These are phyloP conservation scores for Peromyscus polionotus DNA, from an alignment of 2,113 vertebrate genomes.

Conservation along the genomic window DNA sequence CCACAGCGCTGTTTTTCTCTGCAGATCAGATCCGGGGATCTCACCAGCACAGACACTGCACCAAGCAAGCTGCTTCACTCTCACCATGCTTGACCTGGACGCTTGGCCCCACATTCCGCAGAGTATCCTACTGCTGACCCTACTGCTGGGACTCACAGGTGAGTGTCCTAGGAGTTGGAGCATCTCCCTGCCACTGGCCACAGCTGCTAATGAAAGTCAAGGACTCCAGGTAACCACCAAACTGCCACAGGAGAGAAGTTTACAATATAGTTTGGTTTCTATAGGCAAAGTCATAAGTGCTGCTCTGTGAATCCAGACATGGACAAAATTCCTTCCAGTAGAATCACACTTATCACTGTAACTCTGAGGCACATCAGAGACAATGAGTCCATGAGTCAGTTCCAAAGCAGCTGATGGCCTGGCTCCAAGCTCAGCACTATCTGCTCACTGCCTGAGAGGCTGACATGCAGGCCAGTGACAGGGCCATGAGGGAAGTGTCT, in stretches of 20 bases:
- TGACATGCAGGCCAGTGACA: not conserved
- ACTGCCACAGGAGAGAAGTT: too few relatives aligned
- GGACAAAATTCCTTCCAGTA: too few relatives aligned
- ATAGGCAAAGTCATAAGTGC: too few relatives aligned
- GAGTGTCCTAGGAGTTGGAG: not conserved
- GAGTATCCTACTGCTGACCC: not conserved
- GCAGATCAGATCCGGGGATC: not conserved
- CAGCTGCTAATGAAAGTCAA: not conserved
- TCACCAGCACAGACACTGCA: not conserved
- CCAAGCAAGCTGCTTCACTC: not conserved
- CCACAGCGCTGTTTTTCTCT: not conserved
- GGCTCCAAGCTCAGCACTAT: not conserved
- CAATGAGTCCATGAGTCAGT: too few relatives aligned
- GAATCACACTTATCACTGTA: too few relatives aligned
- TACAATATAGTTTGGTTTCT: too few relatives aligned
- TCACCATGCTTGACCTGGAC: not conserved
- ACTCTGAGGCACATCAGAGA: too few relatives aligned
- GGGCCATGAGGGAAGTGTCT: not conserved
- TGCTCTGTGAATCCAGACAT: too few relatives aligned
- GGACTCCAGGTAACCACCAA: too few relatives aligned
- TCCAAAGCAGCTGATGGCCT: not conserved
- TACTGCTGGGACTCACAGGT: not conserved
- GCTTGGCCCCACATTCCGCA: not conserved
- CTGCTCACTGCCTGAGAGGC: not conserved
- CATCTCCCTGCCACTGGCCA: not conserved